Evolutionary conservation across 1,140 invertebrate species (phyloP).

Genomic region (Berghia stephanieae): DNA sequence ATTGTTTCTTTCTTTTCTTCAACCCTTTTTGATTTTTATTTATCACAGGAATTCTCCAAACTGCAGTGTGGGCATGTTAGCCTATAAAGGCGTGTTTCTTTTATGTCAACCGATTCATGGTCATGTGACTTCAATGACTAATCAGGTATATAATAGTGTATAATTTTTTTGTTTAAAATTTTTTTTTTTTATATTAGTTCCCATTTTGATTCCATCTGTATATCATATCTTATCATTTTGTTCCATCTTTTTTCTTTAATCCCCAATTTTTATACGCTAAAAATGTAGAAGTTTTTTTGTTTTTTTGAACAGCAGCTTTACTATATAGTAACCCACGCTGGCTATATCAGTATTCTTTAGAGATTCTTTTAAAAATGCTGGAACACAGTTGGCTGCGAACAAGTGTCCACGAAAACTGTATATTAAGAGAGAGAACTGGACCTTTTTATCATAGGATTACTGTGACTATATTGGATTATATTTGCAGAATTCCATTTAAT

Average conservation of each 20-base stretch:
- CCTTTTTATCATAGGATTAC: too few relatives aligned
- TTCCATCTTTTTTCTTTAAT: background rate
- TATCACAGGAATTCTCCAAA: background rate
- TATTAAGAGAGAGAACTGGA: too few relatives aligned
- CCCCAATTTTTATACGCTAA: too few relatives aligned
- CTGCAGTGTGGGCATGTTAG: conserved; percentile 15
- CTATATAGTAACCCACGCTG: too few relatives aligned
- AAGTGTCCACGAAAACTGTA: too few relatives aligned
- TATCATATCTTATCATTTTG: background rate
- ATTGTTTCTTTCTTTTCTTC: background rate
- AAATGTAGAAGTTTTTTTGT: too few relatives aligned
- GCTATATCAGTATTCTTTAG: too few relatives aligned
- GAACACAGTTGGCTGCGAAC: too few relatives aligned
- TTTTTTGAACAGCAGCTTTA: too few relatives aligned
- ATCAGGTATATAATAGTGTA: conserved; percentile 5
- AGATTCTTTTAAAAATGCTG: too few relatives aligned
- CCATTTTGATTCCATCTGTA: background rate
- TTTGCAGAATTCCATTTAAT: too few relatives aligned
- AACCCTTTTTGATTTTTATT: background rate
- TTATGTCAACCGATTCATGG: conserved; percentile 32
- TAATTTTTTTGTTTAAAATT: background rate
- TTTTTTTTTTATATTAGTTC: background rate
- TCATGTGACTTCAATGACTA: conserved; percentile 16
- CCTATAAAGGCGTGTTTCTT: conserved; percentile 22
- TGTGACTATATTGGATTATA: too few relatives aligned